phyloP scores from a whole-genome alignment of 2,797 vertebrate species.

The Enteromius treurensis region DNA sequence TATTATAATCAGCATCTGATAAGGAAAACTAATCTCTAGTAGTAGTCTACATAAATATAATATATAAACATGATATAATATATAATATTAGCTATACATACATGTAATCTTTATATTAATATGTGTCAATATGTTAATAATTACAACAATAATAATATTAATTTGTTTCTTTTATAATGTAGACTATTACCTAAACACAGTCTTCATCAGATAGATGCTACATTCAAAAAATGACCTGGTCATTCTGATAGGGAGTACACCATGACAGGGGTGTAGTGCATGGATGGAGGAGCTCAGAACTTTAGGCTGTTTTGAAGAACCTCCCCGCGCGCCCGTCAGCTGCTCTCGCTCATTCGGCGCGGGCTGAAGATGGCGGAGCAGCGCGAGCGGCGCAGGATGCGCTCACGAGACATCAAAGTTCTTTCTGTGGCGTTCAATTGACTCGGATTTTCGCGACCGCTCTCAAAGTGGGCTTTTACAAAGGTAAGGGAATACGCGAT shows the following conservation, averaged over 20 bases:
- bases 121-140: not conserved
- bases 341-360: slow-evolving; percentile 21
- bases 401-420: slow-evolving; percentile 53
- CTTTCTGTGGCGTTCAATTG: slow-evolving; percentile 1
- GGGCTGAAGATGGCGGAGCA: slow-evolving; percentile 62
- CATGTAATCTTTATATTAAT: not conserved
- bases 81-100: not conserved
- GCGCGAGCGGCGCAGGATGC: slow-evolving; percentile 49
- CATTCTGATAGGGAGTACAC: not conserved
- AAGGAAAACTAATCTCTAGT: not conserved
- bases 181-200: not conserved
- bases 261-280: slow-evolving; percentile 14
- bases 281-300: slow-evolving; percentile 27
- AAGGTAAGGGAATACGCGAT: slow-evolving; percentile 25
- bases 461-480: not conserved
- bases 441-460: not conserved
- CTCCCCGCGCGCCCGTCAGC: slow-evolving; percentile 22
- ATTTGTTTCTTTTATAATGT: not conserved
- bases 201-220: not conserved
- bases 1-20: not conserved
- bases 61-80: not conserved
- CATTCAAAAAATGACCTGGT: not conserved
- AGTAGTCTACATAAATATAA: not conserved
- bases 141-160: not conserved
- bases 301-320: slow-evolving; percentile 12